Evolutionary conservation across 2,113 vertebrate genomes (phyloP).

Genomic region (Aramus guarauna): DNA sequence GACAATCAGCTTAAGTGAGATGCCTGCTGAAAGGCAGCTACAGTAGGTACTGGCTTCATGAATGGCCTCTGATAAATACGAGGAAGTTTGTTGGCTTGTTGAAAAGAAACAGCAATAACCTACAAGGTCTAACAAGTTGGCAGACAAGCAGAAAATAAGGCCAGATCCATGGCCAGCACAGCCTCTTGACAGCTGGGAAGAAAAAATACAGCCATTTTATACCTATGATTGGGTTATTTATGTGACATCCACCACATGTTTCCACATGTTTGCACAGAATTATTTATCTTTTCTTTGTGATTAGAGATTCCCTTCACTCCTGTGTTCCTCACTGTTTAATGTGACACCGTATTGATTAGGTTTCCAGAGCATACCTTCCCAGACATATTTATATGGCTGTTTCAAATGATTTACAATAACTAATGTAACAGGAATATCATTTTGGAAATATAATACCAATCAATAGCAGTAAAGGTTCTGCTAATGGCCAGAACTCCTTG

Average conservation of each 20-base stretch:
- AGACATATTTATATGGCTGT: conserved; percentile 17
- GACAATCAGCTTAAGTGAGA: not conserved
- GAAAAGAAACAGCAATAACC: not conserved
- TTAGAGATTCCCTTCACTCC: not conserved
- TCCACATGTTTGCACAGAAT: not conserved
- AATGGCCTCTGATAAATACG: not conserved
- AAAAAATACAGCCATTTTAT: not conserved
- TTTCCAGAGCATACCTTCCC: not conserved
- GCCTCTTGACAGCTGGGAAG: not conserved
- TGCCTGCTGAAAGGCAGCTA: not conserved
- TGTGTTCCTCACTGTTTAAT: conserved; percentile 17
- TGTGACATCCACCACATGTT: not conserved
- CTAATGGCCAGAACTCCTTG: not conserved
- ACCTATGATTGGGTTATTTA: not conserved
- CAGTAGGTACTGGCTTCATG: not conserved
- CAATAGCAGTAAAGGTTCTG: conserved; percentile 23
- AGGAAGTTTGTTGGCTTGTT: not conserved
- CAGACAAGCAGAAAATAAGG: not conserved
- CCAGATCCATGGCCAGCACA: not conserved
- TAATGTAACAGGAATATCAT: conserved; percentile 23
- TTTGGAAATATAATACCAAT: conserved; percentile 23
- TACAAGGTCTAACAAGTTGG: not conserved
- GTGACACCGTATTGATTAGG: conserved; percentile 6
- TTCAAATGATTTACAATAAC: conserved; percentile 40
- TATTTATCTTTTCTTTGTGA: conserved; percentile 28